These are phyloP conservation scores for Chironomus tentans DNA, from an alignment of 2,888 invertebrate genomes.

Conservation along the genomic window DNA sequence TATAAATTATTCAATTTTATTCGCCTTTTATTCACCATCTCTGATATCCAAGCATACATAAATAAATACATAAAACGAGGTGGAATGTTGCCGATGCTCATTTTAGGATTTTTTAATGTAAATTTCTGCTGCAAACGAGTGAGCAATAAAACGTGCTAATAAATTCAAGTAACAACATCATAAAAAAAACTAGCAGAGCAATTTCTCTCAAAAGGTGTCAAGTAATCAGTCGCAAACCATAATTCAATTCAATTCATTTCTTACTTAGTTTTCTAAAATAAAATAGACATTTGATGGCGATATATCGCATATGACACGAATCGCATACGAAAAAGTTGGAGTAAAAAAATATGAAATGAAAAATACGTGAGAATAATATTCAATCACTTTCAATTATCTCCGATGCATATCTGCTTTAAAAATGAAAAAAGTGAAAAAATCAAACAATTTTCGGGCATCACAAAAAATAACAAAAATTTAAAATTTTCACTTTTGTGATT, in stretches of 20 bases:
- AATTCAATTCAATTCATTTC: constrained; percentile 7
- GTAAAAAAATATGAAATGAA: not conserved
- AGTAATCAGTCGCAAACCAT: constrained; percentile 21
- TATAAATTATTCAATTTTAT: not conserved
- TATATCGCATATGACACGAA: constrained; percentile 6
- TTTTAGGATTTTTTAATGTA: constrained; percentile 19
- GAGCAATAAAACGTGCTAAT: constrained; percentile 16
- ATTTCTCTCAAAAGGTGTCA: constrained; percentile 20
- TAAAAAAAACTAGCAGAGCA: constrained; percentile 4
- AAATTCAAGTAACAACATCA: not conserved
- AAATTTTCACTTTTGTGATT: too few species aligned
- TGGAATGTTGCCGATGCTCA: constrained; percentile 2
- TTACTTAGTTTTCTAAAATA: not conserved
- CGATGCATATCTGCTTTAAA: not conserved
- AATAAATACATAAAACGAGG: too few species aligned
- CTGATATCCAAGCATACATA: not conserved
- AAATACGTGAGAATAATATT: constrained; percentile 3
- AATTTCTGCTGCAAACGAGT: constrained; percentile 1
- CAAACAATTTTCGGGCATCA: too few species aligned
- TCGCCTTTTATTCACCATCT: not conserved
- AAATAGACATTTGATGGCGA: not conserved
- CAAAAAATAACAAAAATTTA: too few species aligned
- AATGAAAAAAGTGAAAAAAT: too few species aligned
- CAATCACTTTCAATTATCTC: not conserved
- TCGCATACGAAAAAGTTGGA: not conserved